Base-by-base conservation (phyloP, 2,113 vertebrate genomes). In the Clupea harengus region DNA sequence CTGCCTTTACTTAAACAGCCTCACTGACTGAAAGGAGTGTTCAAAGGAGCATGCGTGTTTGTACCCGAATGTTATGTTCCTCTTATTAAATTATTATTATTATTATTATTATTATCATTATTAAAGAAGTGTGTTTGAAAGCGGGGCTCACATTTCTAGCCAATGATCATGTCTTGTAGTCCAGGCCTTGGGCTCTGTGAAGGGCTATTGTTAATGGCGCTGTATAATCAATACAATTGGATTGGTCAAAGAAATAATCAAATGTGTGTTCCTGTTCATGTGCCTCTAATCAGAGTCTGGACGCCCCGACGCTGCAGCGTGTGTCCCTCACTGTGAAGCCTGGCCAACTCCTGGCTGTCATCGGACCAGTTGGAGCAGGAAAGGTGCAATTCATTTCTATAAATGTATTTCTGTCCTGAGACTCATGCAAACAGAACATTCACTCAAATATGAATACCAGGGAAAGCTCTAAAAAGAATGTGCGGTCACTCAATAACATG, bases 281-380 rank as follows among this genome's bases (percentile, higher is more conserved):
- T 67, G 9, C 28, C 88, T 72, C 0, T 11, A 44, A 39, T 78
- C 82, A 99, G 97, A 91, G 81, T 22, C 91, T 92, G 18, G 97
- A 97, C 86, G 94, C 91, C 44, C 96, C 97, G 64, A 96, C 97
- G 3, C 94, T 99, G 78, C 94, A 96, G 84, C 94, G 95, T 0
- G 80, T 99, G 81, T 96, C 96, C 0, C 97, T 97, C 82, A 94
- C 95, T 81, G 95, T 97, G 89, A 95, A 93, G 87, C 93, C 92
- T 0, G 95, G 96, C 28, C 96, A 99, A 86, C 92, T 99, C 25
- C 2, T 99, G 87, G 96, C 95, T 87, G 96, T 99, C 87, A 95
- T 99, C 80, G 98, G 98, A 88, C 97, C 97, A 3, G 97, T 99
- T 82, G 98, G 97, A 84, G 96, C 97, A 86, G 97, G 98, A 93